Conservation (phyloP, 30 jellyfish, hydroid and myxozoan genomes). For the Aurelia sp. region DNA sequence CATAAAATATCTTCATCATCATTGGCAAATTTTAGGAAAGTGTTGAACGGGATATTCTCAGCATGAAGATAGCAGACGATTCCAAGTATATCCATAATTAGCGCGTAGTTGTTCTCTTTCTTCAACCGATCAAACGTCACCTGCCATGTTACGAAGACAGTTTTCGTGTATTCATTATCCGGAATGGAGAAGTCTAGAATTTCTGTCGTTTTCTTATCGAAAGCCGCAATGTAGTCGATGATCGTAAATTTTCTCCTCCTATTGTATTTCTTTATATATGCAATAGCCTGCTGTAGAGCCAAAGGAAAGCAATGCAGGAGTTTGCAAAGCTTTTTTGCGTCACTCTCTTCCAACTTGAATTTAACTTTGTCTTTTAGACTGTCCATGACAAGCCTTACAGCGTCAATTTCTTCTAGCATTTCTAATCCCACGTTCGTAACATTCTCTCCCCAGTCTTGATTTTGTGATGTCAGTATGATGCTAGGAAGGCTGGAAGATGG, state of each 20-base stretch:
- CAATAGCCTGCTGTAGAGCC: slow-evolving; percentile 79
- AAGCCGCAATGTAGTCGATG: slow-evolving; percentile 32
- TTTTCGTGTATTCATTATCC: slow-evolving; percentile 47
- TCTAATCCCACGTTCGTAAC: slow-evolving; percentile 15
- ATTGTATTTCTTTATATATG: slow-evolving; percentile 42
- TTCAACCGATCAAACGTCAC: slow-evolving; percentile 57
- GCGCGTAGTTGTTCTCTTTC: slow-evolving; percentile 1
- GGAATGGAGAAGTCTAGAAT: slow-evolving; percentile 7
- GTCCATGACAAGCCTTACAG: slow-evolving; percentile 28
- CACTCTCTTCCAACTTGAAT: neutral
- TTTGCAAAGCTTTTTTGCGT: slow-evolving; percentile 26
- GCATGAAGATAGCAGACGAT: slow-evolving; percentile 50
- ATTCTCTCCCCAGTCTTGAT: slow-evolving; percentile 57
- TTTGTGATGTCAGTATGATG: slow-evolving; percentile 53
- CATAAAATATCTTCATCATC: slow-evolving; percentile 36
- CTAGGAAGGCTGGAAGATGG: slow-evolving; percentile 35
- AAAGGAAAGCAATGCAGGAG: slow-evolving; percentile 59
- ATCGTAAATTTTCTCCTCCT: slow-evolving; percentile 37
- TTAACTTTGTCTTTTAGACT: neutral
- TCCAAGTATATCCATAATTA: slow-evolving; percentile 17
- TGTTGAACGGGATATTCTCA: slow-evolving; percentile 53
- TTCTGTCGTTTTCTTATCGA: slow-evolving; percentile 29
- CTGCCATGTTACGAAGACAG: slow-evolving; percentile 61
- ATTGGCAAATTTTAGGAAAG: slow-evolving; percentile 18
- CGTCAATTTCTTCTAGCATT: slow-evolving; percentile 35